phyloP scores from a whole-genome alignment of 2,113 vertebrate species.

The Erinaceus europaeus region DNA sequence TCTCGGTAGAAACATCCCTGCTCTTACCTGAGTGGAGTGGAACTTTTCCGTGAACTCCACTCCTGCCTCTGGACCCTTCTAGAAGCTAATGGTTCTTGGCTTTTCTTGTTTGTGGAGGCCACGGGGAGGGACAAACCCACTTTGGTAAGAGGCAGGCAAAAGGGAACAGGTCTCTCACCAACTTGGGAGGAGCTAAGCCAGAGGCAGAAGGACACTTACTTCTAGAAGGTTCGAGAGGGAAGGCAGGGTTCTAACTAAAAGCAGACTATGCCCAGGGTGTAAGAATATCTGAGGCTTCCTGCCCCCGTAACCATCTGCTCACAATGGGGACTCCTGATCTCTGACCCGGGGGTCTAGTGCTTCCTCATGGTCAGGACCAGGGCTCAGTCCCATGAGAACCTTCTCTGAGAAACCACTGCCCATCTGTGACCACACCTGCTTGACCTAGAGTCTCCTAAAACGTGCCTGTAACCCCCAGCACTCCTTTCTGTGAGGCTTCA shows the following conservation, averaged over 20 bases:
- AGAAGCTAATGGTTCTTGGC: not conserved
- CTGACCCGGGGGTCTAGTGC: not conserved
- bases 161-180: not conserved
- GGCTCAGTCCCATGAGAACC: not conserved
- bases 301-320: not conserved
- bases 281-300: not conserved
- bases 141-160: slow-evolving; percentile 26
- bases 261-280: not conserved
- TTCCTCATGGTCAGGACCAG: not conserved
- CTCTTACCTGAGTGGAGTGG: not conserved
- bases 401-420: not conserved
- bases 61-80: slow-evolving; percentile 7
- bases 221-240: not conserved
- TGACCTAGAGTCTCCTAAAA: not conserved
- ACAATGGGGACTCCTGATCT: not conserved
- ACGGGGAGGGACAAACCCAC: not conserved
- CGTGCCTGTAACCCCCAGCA: not conserved
- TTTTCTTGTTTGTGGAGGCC: slow-evolving; percentile 1
- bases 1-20: slow-evolving; percentile 15
- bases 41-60: slow-evolving; percentile 29
- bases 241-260: not conserved
- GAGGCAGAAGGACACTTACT: not conserved
- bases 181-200: not conserved
- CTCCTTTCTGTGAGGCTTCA: not conserved
- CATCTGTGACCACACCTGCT: not conserved